Evolutionary conservation across 2,888 invertebrate species (phyloP).

Genomic region (Bombyx huttoni): DNA sequence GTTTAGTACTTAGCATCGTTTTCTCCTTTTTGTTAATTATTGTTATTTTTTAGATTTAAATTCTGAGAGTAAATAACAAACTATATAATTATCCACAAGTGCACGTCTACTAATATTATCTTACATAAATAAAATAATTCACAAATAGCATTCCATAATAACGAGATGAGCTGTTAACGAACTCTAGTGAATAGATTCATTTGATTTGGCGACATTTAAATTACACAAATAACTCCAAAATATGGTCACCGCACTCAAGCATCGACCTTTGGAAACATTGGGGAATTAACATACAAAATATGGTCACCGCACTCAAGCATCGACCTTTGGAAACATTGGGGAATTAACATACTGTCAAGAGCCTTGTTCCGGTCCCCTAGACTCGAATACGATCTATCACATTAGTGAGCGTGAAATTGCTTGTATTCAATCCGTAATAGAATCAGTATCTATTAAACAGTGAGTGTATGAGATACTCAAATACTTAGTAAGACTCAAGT

Average conservation of each 20-base stretch:
- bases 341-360: conserved; percentile 14
- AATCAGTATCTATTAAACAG: conserved; percentile 4
- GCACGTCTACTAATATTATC: too few species aligned
- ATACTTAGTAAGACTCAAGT: not conserved
- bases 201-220: too few species aligned
- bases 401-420: conserved; percentile 16
- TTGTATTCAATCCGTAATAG: conserved; percentile 9
- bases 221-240: not conserved
- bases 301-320: not conserved
- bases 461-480: not conserved
- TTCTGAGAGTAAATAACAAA: too few species aligned
- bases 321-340: conserved; percentile 11
- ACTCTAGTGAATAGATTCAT: not conserved
- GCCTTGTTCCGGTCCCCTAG: conserved; percentile 5
- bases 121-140: too few species aligned
- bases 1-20: too few species aligned
- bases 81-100: too few species aligned
- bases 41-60: too few species aligned
- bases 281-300: conserved; percentile 10
- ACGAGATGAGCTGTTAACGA: too few species aligned
- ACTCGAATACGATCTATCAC: conserved; percentile 9
- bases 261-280: conserved; percentile 12
- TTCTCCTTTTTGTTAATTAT: too few species aligned
- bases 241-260: not conserved
- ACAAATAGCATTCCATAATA: too few species aligned